Base-by-base conservation (phyloP, 1,140 invertebrate genomes). In the Trichoplusia ni region DNA sequence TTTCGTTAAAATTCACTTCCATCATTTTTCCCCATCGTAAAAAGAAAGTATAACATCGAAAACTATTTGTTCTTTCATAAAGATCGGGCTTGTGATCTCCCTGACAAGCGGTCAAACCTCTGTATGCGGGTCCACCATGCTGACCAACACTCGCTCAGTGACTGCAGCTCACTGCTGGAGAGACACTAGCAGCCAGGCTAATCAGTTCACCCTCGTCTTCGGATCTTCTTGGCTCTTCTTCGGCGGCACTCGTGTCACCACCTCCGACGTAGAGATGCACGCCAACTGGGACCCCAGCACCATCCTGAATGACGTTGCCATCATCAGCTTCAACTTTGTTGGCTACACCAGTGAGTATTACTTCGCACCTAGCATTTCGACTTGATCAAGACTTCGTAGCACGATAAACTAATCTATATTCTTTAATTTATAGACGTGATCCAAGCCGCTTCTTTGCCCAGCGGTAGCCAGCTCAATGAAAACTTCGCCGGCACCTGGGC, bases 1-100 rank as follows among this genome's bases (percentile, higher is more conserved):
- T n/a, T n/a, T n/a, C n/a, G n/a, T n/a, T n/a, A n/a, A n/a, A n/a
- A n/a, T n/a, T n/a, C n/a, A n/a, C n/a, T n/a, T n/a, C n/a, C n/a
- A n/a, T n/a, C n/a, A n/a, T n/a, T n/a, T n/a, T n/a, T n/a, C n/a
- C n/a, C n/a, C n/a, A n/a, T n/a, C n/a, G n/a, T n/a, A n/a, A n/a
- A n/a, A n/a, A n/a, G n/a, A n/a, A n/a, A n/a, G n/a, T n/a, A n/a
- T n/a, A n/a, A n/a, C n/a, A n/a, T n/a, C n/a, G n/a, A n/a, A n/a
- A n/a, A n/a, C n/a, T n/a, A n/a, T 1, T 2, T 38, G 2, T 6
- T 16, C n/a, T 38, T 14, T 14, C 2, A 11, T 21, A 13, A 46
- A 69, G 67, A 61, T 44, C 25, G 67, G 67, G 0, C 29, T 69
- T 19, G 27, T 69, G 38, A 60, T 69, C 38, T 29, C 42, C 1